Evolutionary conservation across 2,888 invertebrate species (phyloP).

Genomic region (Dorcus hopei): DNA sequence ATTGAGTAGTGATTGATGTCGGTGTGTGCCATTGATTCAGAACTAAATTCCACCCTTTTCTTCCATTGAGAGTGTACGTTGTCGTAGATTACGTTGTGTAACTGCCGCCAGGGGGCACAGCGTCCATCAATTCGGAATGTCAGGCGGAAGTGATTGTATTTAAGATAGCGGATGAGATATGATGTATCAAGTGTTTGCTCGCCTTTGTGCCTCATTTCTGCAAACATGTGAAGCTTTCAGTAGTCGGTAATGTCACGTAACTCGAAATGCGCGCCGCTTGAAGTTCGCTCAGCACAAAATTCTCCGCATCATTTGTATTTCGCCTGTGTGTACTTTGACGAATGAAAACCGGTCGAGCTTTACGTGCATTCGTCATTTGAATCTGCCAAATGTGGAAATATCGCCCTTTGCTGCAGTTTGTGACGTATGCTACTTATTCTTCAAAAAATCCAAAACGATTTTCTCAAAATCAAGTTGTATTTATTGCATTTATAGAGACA

Average conservation of each 20-base stretch:
- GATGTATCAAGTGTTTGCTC: conserved; percentile 1
- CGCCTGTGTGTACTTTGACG: neutral
- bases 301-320: neutral
- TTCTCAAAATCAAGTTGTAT: too few species aligned
- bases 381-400: too few species aligned
- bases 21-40: too few species aligned
- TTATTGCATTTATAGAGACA: too few species aligned
- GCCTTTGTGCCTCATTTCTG: neutral
- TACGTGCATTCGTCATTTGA: neutral
- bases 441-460: too few species aligned
- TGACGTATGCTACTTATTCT: too few species aligned
- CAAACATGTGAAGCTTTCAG: neutral
- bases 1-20: too few species aligned
- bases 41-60: too few species aligned
- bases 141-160: conserved; percentile 1
- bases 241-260: neutral
- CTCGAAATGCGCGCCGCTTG: neutral
- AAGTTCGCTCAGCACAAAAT: neutral
- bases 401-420: too few species aligned
- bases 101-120: neutral
- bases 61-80: too few species aligned
- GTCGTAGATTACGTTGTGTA: neutral
- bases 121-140: conserved; percentile 1
- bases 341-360: neutral
- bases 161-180: conserved; percentile 1